Evolutionary conservation across 2,888 invertebrate species (phyloP).

Genomic region (Coecobrya sp.): DNA sequence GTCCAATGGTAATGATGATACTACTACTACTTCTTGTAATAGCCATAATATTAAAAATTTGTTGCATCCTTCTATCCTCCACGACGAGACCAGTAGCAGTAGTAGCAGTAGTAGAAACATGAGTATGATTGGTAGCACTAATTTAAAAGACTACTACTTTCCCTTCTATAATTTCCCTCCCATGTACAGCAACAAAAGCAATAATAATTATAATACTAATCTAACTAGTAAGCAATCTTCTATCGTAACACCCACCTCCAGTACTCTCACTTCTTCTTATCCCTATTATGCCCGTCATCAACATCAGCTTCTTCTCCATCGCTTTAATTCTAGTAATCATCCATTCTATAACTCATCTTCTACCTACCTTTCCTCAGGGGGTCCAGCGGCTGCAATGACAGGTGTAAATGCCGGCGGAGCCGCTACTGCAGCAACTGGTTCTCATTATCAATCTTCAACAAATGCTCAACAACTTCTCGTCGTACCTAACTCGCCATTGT

Average conservation of each 20-base stretch:
- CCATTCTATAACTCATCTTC: conserved; percentile 62
- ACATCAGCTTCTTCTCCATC: conserved; percentile 50
- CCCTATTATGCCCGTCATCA: conserved; percentile 54
- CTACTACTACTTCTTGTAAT: neutral
- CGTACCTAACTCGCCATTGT: conserved; percentile 67
- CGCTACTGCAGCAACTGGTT: conserved; percentile 16
- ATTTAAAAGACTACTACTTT: conserved; percentile 64
- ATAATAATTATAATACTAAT: neutral
- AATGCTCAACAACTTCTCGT: conserved; percentile 74
- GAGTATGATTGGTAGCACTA: conserved; percentile 30
- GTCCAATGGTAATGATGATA: conserved; percentile 79
- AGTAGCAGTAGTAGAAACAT: conserved; percentile 42
- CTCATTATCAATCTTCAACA: conserved; percentile 69
- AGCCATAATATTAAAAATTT: conserved; percentile 43
- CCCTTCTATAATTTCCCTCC: conserved; percentile 52
- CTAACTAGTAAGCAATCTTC: conserved; percentile 31
- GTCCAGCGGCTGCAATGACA: conserved; percentile 60
- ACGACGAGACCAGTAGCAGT: neutral
- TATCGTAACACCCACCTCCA: conserved; percentile 57
- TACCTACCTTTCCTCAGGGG: conserved; percentile 69
- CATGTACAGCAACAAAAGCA: neutral
- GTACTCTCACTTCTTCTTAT: conserved; percentile 49
- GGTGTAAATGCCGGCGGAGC: neutral
- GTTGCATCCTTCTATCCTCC: conserved; percentile 1
- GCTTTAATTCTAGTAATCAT: conserved; percentile 65